These are phyloP conservation scores for Crocuta crocuta DNA, from an alignment of 2,113 vertebrate species.

Conservation along the genomic window DNA sequence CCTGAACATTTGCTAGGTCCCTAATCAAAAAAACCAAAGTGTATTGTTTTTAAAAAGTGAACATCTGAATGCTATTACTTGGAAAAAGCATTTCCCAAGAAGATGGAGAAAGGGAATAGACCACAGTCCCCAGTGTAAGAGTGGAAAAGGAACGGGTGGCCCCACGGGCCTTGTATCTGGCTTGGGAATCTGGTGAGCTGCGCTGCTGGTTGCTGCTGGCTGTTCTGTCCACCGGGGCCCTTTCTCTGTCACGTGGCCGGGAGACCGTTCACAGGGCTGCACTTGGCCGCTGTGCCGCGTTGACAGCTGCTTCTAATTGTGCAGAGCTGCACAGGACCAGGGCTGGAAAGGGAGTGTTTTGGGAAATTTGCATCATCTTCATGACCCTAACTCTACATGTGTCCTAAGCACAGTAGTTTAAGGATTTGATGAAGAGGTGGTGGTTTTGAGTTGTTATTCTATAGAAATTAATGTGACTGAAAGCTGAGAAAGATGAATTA, in stretches of 20 bases:
- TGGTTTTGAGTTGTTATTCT: conserved; percentile 5
- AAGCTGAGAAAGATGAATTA: not conserved
- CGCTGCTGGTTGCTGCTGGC: not conserved
- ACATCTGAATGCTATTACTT: conserved; percentile 27
- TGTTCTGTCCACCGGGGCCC: not conserved
- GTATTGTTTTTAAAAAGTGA: not conserved
- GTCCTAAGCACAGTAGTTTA: conserved; percentile 57
- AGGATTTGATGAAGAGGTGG: conserved; percentile 44
- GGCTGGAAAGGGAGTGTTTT: conserved; percentile 52
- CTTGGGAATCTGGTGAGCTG: not conserved
- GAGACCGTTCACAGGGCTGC: not conserved
- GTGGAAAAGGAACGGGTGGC: not conserved
- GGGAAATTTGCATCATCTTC: conserved; percentile 66
- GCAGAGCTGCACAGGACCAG: not conserved
- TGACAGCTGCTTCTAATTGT: conserved; percentile 77
- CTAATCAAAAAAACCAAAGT: not conserved
- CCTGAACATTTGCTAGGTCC: not conserved
- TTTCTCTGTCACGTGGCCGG: not conserved
- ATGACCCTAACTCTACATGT: conserved; percentile 57
- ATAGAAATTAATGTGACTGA: not conserved
- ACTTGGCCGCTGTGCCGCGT: conserved; percentile 16
- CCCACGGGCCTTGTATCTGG: not conserved
- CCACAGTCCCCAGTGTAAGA: not conserved
- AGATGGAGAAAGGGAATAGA: not conserved
- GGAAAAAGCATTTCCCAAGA: not conserved